These are phyloP conservation scores for Melopsittacus undulatus DNA, from an alignment of 2,797 vertebrate genomes.

Conservation along the genomic window DNA sequence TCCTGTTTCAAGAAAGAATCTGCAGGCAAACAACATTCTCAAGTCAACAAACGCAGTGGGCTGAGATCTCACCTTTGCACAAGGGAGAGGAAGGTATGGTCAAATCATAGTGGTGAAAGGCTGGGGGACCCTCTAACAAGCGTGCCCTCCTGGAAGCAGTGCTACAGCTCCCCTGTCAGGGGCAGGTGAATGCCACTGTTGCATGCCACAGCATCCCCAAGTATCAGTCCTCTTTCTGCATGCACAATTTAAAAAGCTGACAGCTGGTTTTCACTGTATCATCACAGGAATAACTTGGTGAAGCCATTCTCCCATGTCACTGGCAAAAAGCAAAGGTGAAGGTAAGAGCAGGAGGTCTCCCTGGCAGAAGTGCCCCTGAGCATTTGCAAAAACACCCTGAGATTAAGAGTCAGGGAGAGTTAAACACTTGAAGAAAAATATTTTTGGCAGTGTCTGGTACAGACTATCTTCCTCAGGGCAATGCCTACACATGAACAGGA, in stretches of 20 bases:
- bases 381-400: background rate
- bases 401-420: background rate
- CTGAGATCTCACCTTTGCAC: accelerated
- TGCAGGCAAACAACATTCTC: background rate
- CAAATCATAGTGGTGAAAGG: background rate
- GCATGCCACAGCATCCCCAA: accelerated
- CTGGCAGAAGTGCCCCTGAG: background rate
- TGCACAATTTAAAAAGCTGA: background rate
- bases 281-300: background rate
- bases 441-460: background rate
- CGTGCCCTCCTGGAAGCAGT: accelerated
- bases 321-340: background rate
- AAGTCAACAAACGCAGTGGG: background rate
- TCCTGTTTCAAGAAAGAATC: background rate
- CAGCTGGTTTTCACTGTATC: background rate
- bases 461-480: background rate
- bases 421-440: background rate
- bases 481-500: background rate
- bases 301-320: background rate
- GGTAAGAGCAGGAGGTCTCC: background rate
- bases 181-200: background rate
- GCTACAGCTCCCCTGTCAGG: background rate
- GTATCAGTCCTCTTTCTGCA: background rate
- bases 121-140: background rate
- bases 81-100: background rate